Conservation (phyloP, 2,797 vertebrate species). For the Botia kubotai region DNA sequence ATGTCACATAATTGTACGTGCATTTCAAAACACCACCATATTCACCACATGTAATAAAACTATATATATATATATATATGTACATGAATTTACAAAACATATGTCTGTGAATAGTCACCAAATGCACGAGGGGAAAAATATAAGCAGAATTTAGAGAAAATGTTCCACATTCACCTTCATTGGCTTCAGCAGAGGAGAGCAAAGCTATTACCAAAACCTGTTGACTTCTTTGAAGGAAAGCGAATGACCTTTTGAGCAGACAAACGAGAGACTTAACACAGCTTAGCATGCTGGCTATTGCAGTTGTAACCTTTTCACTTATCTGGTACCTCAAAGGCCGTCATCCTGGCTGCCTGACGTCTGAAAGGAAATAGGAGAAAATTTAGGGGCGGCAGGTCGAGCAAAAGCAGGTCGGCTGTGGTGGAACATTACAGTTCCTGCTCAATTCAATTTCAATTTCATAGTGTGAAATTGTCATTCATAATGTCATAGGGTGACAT, state of each 20-base stretch:
- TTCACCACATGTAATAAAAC: too few species aligned
- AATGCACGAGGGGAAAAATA: background rate
- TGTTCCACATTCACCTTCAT: slow-evolving; percentile 3
- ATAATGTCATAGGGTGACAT: background rate
- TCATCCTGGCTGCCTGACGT: slow-evolving; percentile 59
- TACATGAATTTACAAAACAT: background rate
- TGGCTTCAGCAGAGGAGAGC: slow-evolving; percentile 23
- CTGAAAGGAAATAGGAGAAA: slow-evolving; percentile 14
- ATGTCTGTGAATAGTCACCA: background rate
- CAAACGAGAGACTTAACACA: slow-evolving; percentile 56
- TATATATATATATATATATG: too few species aligned
- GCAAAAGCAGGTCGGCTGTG: slow-evolving; percentile 6
- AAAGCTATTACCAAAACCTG: slow-evolving; percentile 56
- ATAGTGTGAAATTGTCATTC: background rate
- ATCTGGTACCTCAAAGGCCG: slow-evolving; percentile 72
- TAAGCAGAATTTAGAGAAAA: slow-evolving; percentile 8
- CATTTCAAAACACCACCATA: too few species aligned
- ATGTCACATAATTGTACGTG: too few species aligned
- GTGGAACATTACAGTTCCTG: background rate
- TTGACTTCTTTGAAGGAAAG: slow-evolving; percentile 58
- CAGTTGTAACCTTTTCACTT: slow-evolving; percentile 69
- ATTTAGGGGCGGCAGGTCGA: background rate
- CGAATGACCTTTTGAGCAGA: slow-evolving; percentile 60
- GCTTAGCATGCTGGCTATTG: slow-evolving; percentile 60
- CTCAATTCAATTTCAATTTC: background rate